Base-by-base conservation (phyloP, 2,888 invertebrate genomes). In the Eudemis profundana region DNA sequence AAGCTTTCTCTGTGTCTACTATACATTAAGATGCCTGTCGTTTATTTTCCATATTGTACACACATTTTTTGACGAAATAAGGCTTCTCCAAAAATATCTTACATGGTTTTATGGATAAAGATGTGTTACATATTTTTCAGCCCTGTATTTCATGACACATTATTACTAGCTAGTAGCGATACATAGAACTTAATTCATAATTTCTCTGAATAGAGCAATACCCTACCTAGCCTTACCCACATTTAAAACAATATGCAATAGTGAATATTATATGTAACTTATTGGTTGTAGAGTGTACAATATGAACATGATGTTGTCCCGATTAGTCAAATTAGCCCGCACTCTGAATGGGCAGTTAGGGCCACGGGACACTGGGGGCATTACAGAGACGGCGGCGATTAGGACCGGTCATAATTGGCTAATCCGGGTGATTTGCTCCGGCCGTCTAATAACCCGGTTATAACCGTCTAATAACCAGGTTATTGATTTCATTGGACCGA, bases 401-500 rank as follows among this genome's bases (percentile, higher is more conserved):
- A 77, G 74, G 70, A 69, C 68, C 76, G 74, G 77, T 78, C 78
- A 81, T 85, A 85, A 86, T 83, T 82, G 84, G 80, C 77, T 84
- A 84, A 85, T 84, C 82, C 76, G 69, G 72, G 70, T 83, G 81
- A 84, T 83, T 85, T 82, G 81, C 78, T 71, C 68, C 68, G 70
- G 60, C 73, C 71, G 71, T 74, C 73, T 76, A 76, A 77, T 76
- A 75, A 56, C 54, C 69, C 74, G 54, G 54, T 8, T 56, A 56
- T 42, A 56, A 73, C 71, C 57, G 68, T 74, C 72, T 70, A 61
- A 57, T 66, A 51, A 62, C 60, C 33, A 3, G 23, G 49, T 59
- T 65, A 61, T 66, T 66, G 61, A 66, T 53, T 63, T 64, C 49
- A 44, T 50, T 50, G 56, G 57, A 15, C 51, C 5, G 17, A 21